phyloP scores from a whole-genome alignment of 2,888 invertebrate genomes.

The Aphidius colemani region DNA sequence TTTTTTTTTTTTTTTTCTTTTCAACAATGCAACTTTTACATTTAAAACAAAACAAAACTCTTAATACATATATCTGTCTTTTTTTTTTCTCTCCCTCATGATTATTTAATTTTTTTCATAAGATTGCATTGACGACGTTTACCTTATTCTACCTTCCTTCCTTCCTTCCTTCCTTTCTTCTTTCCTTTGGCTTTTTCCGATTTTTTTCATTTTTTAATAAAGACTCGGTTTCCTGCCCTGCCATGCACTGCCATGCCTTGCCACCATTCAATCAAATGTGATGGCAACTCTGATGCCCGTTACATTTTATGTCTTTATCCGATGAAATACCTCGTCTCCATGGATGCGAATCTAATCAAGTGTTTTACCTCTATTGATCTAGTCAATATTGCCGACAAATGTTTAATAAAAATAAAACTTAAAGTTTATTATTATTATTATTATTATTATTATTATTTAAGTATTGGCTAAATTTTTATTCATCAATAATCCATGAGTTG shows the following conservation, averaged over 20 bases:
- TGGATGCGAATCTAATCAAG: slow-evolving; percentile 29
- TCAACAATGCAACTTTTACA: background rate
- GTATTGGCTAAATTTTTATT: background rate
- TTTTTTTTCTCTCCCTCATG: slow-evolving; percentile 7
- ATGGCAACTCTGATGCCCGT: too few species aligned
- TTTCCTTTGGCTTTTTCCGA: slow-evolving; percentile 30
- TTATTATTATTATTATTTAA: too few species aligned
- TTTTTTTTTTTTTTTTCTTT: slow-evolving; percentile 24
- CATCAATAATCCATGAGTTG: background rate
- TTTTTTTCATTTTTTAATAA: slow-evolving; percentile 30
- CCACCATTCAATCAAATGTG: too few species aligned
- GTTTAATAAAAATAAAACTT: too few species aligned
- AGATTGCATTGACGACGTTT: slow-evolving; percentile 1
- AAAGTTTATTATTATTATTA: background rate
- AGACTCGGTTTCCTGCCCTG: too few species aligned
- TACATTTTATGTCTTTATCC: slow-evolving; percentile 55
- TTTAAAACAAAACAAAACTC: too few species aligned
- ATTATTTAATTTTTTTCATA: background rate
- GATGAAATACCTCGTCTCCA: slow-evolving; percentile 40
- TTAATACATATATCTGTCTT: slow-evolving; percentile 8
- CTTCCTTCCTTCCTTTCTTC: slow-evolving; percentile 15
- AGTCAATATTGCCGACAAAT: background rate
- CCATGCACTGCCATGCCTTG: too few species aligned
- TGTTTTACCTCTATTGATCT: slow-evolving; percentile 20
- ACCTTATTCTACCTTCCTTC: slow-evolving; percentile 9